Evolutionary conservation across 2,113 vertebrate species (phyloP), one percentile per base, ranked within the genome.

Genomic region (Urocitellus parryii): DNA sequence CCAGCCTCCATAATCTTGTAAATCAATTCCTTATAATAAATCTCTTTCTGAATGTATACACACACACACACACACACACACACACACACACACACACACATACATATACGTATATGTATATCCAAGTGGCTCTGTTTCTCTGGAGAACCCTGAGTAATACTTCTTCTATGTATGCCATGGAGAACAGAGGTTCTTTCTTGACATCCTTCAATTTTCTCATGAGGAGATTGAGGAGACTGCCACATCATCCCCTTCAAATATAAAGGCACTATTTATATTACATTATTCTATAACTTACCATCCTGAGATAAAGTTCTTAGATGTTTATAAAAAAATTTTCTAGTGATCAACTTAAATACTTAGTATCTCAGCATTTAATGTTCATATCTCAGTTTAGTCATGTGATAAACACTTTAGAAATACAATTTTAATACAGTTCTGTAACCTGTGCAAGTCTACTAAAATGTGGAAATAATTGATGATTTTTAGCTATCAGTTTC

Each of bases 251-350:
- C 20, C 18, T 80, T 87, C 87, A 94, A 74, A 74, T 82, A 42
- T 63, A 65, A 90, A 78, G 29, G 34, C 25, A 32, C 70, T 80
- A 61, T 83, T 91, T 83, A 34, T 2, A 72, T 76, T 39, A 77
- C 37, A 18, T 85, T 88, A 48, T 77, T 11, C 22, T 85, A 51
- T 73, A 88, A 88, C 39, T 90, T 90, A 83, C 12, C 58, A 9
- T 37, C 94, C 65, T 88, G 65, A 80, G 48, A 42, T 42, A 79
- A 53, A 82, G n/a, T 37, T 76, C 67, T 88, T 88, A 76, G 42
- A 67, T 88, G 39, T 58, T 92, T 91, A 45, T 39, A 42, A 61
- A 94, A 94, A 78, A 81, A 45, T 91, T 80, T 95, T 76, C 73
- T 89, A 89, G n/a, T 20, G 18, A 53, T 87, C 63, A 80, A 20